These are phyloP conservation scores for Chondrosia reniformis DNA, from an alignment of 37 sponge, comb jelly and placozoan genomes.

Conservation along the genomic window DNA sequence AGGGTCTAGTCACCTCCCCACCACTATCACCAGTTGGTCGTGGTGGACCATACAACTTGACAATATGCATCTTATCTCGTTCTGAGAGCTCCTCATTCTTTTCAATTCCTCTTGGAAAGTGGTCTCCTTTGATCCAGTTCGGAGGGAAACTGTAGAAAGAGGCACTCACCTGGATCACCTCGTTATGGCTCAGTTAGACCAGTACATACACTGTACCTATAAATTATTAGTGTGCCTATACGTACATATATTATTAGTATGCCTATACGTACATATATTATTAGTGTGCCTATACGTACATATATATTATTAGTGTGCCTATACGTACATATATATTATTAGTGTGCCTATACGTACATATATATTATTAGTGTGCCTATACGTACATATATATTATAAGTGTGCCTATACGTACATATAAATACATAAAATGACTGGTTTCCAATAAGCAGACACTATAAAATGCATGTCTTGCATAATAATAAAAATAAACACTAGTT, in stretches of 20 bases:
- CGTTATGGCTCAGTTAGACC: neutral
- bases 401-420: neutral
- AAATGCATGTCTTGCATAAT: no score
- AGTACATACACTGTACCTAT: no score
- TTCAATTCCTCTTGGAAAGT: constrained; percentile 39
- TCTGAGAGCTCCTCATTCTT: constrained; percentile 41
- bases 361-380: neutral
- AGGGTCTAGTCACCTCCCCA: neutral
- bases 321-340: no score
- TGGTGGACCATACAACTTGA: constrained; percentile 50
- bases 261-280: no score
- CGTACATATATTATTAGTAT: no score
- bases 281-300: no score
- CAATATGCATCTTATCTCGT: constrained; percentile 43
- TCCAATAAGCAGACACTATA: neutral
- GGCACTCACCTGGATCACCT: neutral
- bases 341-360: neutral
- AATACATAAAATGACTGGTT: neutral
- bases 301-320: no score
- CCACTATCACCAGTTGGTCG: neutral
- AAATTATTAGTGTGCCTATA: no score
- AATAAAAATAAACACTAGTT: no score
- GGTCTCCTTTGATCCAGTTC: constrained; percentile 54
- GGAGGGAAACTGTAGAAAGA: constrained; percentile 37
- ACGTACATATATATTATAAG: neutral